Base-by-base conservation (phyloP, 2,797 vertebrate genomes). In the Protonibea diacanthus region DNA sequence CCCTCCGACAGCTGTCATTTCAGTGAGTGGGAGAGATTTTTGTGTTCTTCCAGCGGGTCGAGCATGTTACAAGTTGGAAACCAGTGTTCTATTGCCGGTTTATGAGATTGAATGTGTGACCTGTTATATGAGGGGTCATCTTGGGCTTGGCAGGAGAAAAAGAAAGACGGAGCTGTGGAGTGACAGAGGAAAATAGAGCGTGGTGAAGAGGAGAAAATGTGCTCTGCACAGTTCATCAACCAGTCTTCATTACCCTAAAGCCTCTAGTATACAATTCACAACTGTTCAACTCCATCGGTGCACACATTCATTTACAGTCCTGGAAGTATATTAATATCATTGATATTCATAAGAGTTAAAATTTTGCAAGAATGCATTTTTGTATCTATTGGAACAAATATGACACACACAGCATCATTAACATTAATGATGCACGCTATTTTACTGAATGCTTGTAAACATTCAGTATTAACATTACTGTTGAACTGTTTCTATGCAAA, bases 1-100 rank as follows among this genome's bases (percentile, higher is more conserved):
- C 51, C 13, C 40, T 77, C 72, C 76, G 80, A 88, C 83, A 91
- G 86, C 82, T 89, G 90, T 87, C 83, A 82, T 79, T 88, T 81
- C 65, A 81, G 59, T 47, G 80, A 69, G 74, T 42, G 27, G 67
- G 71, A 83, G 77, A 74, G 60, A 82, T 78, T 86, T 87, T 4
- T 25, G 63, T 27, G 44, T 27, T 59, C 82, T 68, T 66, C 51
- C 71, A 81, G 72, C 80, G 76, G 75, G 53, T 77, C 71, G 9
- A 80, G 44, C 59, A 48, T 55, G 40, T 69, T 84, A 78, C 59
- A 62, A 64, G 63, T 77, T 77, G 75, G 58, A 67, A 38, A 64
- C 67, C 71, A 49, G 59, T 71, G 62, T 80, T 86, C 66, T 81
- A 60, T 72, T 23, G 44, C 74, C 68, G 70, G 68, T 88, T 87